phyloP scores from a whole-genome alignment of 2,888 invertebrate species.

The Arrhopalites spinosus region DNA sequence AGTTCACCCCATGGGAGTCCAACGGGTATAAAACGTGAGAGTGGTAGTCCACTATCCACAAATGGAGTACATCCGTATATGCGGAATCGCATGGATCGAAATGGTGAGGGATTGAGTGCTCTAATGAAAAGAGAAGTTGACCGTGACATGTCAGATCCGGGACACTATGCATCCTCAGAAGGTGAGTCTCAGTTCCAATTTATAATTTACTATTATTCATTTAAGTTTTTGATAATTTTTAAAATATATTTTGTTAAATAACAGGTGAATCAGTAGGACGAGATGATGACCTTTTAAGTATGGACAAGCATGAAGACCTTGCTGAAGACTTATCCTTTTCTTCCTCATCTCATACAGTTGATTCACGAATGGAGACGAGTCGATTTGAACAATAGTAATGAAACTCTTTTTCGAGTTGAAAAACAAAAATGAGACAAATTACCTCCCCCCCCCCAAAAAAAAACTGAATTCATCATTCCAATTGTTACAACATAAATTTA shows the following conservation, averaged over 20 bases:
- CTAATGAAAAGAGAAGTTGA: constrained; percentile 53
- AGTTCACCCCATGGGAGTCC: constrained; percentile 55
- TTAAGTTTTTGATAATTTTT: too few relatives aligned
- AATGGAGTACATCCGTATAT: constrained; percentile 51
- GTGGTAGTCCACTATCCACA: constrained; percentile 52
- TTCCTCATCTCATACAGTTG: constrained; percentile 50
- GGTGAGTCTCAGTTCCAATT: too few relatives aligned
- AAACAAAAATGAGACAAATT: neutral
- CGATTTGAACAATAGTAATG: constrained; percentile 55
- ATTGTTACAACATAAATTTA: constrained; percentile 18
- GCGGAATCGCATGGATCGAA: constrained; percentile 43
- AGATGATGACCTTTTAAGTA: constrained; percentile 51
- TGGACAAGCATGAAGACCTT: constrained; percentile 55
- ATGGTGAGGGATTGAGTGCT: constrained; percentile 43
- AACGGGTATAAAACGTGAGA: constrained; percentile 52
- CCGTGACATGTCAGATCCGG: constrained; percentile 49
- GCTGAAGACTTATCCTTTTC: constrained; percentile 56
- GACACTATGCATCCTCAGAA: constrained; percentile 46
- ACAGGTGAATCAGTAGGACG: constrained; percentile 51
- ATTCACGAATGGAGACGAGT: constrained; percentile 37
- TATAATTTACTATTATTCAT: too few relatives aligned
- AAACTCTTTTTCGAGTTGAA: constrained; percentile 14
- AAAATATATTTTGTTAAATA: too few relatives aligned
- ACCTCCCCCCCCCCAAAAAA: too few relatives aligned
- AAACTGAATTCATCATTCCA: constrained; percentile 31